Percentiles rank a stretch among this genome's conserved stretches.
Evolutionary conservation across 2,888 invertebrate species (phyloP).

Genomic region (Rosalia funebris): DNA sequence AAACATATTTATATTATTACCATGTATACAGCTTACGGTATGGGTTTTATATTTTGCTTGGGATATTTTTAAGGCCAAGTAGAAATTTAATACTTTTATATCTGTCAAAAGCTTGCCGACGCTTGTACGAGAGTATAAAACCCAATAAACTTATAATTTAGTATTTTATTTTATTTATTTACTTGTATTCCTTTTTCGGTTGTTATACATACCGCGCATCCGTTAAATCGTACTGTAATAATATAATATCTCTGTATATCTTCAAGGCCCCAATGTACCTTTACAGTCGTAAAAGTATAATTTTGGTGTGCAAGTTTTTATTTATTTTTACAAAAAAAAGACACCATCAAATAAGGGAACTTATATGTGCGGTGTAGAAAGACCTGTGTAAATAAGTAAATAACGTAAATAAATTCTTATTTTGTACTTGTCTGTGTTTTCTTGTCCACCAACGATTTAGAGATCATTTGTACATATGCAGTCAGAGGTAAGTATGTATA

Average conservation of each 20-base stretch:
- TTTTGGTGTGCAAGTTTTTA: constrained; percentile 19
- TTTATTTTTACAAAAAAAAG: constrained; percentile 9
- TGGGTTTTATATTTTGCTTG: constrained; percentile 51
- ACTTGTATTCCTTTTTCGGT: constrained; percentile 34
- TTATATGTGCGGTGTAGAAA: constrained; percentile 54
- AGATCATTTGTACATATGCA: background rate
- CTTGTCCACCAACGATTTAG: background rate
- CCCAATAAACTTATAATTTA: constrained; percentile 53
- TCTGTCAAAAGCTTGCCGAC: constrained; percentile 30
- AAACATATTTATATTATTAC: constrained; percentile 28
- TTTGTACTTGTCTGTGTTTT: constrained; percentile 27
- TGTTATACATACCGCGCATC: constrained; percentile 18
- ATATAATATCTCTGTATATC: background rate
- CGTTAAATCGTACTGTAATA: constrained; percentile 3
- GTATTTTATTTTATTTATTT: constrained; percentile 52
- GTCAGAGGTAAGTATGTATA: background rate
- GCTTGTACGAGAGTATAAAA: constrained; percentile 51
- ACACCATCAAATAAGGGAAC: constrained; percentile 55
- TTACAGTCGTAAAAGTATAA: constrained; percentile 41
- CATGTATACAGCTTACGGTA: constrained; percentile 43
- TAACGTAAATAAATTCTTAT: constrained; percentile 31
- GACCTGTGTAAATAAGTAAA: constrained; percentile 16
- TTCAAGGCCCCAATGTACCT: constrained; percentile 42
- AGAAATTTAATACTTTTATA: constrained; percentile 30
- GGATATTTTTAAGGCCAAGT: constrained; percentile 21